Conservation (phyloP, 2,888 invertebrate species). For the Petrophora chlorosata region DNA sequence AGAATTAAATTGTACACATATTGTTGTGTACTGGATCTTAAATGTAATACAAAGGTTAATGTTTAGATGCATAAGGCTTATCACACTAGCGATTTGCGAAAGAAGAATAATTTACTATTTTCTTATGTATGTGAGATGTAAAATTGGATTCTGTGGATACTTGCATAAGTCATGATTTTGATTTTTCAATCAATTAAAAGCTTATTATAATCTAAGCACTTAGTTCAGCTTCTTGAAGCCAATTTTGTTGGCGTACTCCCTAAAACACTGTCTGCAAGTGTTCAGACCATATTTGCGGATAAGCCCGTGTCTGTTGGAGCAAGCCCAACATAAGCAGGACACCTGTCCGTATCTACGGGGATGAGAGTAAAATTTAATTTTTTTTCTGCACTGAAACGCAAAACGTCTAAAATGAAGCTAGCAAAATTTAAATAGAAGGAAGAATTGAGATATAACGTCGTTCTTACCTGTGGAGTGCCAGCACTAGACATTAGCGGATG, state of each 20-base stretch:
- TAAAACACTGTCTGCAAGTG: conserved; percentile 98
- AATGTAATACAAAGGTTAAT: no score
- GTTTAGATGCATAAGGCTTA: no score
- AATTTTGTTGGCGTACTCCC: conserved; percentile 98
- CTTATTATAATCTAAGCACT: conserved; percentile 63
- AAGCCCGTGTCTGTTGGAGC: conserved; percentile 98
- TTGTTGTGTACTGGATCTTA: no score
- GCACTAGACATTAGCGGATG: conserved; percentile 76
- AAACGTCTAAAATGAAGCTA: conserved; percentile 70
- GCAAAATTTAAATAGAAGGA: conserved; percentile 55
- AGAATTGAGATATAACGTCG: no score
- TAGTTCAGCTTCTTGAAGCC: conserved; percentile 97
- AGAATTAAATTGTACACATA: no score
- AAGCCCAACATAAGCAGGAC: conserved; percentile 98
- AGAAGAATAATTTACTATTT: no score
- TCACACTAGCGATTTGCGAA: no score
- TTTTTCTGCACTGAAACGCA: conserved; percentile 48
- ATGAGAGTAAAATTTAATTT: conserved; percentile 88
- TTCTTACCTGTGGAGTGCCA: conserved; percentile 66
- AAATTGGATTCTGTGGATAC: no score
- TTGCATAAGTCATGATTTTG: no score
- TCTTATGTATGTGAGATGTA: no score
- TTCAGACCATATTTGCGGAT: conserved; percentile 98
- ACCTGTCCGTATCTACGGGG: conserved; percentile 99
- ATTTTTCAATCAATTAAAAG: no score